Percentiles rank a stretch among this genome's conserved stretches.
Conservation (phyloP, 2,797 vertebrate genomes). For the Rhinogobio ventralis region DNA sequence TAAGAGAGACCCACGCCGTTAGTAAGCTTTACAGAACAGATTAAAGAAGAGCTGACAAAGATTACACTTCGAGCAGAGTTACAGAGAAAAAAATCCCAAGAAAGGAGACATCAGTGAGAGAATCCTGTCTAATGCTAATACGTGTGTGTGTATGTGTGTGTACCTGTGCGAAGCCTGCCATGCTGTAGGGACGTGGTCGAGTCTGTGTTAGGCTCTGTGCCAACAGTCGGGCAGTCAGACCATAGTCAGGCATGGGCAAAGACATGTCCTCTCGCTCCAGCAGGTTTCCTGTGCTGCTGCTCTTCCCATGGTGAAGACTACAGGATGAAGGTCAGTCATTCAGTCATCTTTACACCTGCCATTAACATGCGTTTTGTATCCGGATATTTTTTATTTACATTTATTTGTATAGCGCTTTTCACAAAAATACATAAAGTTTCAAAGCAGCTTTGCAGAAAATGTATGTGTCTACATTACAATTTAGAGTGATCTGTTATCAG, state of each 20-base stretch:
- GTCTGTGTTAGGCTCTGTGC: constrained; percentile 85
- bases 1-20: constrained; percentile 60
- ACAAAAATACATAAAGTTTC: no score
- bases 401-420: no score
- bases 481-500: no score
- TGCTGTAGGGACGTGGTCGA: constrained; percentile 96
- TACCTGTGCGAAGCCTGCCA: constrained; percentile 96
- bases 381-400: not conserved
- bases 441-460: no score
- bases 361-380: constrained; percentile 1
- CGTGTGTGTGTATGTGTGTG: constrained; percentile 39
- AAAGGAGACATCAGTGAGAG: constrained; percentile 27
- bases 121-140: constrained; percentile 30
- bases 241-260: constrained; percentile 92
- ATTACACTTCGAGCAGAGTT: constrained; percentile 21
- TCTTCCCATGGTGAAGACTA: constrained; percentile 95
- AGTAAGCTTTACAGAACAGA: constrained; percentile 47
- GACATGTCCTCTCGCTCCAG: constrained; percentile 92
- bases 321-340: constrained; percentile 55
- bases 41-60: constrained; percentile 22
- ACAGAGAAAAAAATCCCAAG: not conserved
- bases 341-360: constrained; percentile 40
- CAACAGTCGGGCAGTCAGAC: constrained; percentile 89
- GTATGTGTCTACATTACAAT: no score
- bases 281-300: constrained; percentile 97